Percentiles rank a stretch among this genome's conserved stretches.
These are phyloP conservation scores for Metopolophium dirhodum DNA, from an alignment of 1,140 invertebrate genomes.

Conservation along the genomic window DNA sequence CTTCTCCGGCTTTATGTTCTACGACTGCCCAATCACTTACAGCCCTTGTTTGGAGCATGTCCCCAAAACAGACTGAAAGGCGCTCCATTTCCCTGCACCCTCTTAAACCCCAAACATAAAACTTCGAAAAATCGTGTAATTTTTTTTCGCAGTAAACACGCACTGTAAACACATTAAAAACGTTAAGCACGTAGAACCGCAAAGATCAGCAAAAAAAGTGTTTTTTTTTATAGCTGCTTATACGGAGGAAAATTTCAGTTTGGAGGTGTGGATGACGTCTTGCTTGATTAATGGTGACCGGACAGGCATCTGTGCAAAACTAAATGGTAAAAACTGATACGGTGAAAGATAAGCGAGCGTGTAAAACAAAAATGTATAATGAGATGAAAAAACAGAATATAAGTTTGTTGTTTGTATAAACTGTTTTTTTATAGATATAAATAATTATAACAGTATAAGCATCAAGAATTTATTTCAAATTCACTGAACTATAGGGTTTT, in stretches of 20 bases:
- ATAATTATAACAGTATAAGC: neutral
- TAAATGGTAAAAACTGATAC: neutral
- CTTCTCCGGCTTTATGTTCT: neutral
- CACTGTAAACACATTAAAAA: neutral
- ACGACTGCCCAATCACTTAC: neutral
- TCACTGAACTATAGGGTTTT: neutral
- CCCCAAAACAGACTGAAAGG: neutral
- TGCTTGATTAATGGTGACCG: slow-evolving; percentile 9
- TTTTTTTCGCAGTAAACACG: neutral
- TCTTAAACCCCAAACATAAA: neutral
- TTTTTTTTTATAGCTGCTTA: neutral
- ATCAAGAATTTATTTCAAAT: neutral
- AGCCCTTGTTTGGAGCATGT: neutral
- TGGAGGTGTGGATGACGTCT: slow-evolving; percentile 17
- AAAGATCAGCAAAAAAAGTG: slow-evolving; percentile 3
- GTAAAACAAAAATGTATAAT: neutral
- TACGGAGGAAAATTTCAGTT: neutral
- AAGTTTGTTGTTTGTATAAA: neutral
- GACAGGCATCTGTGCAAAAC: neutral
- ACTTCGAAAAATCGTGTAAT: neutral
- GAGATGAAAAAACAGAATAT: neutral
- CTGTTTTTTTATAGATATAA: neutral
- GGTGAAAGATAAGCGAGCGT: neutral
- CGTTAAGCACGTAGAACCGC: neutral
- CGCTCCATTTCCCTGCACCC: neutral